phyloP scores from a whole-genome alignment of 37 sponge, comb jelly and placozoan genomes.

The Cliona cf. orientalis region DNA sequence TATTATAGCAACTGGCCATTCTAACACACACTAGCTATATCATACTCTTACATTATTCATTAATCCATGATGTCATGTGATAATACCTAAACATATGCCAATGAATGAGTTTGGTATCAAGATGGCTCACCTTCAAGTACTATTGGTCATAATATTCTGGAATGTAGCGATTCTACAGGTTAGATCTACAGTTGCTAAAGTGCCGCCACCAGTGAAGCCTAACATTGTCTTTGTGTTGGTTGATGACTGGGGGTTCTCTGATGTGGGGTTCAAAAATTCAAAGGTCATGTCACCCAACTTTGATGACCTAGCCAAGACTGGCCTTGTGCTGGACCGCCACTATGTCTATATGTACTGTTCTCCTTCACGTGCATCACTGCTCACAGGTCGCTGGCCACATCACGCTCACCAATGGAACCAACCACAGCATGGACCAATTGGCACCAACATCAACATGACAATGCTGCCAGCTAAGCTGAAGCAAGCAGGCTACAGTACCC shows the following conservation, averaged over 20 bases:
- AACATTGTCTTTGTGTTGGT: slow-evolving; percentile 53
- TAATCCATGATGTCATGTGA: no score
- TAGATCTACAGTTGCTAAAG: no score
- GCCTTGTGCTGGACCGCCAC: slow-evolving; percentile 48
- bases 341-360: slow-evolving; percentile 61
- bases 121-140: no score
- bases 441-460: no score
- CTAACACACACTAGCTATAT: no score
- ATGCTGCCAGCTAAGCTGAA: slow-evolving; percentile 54
- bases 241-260: slow-evolving; percentile 59
- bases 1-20: no score
- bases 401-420: slow-evolving; percentile 37
- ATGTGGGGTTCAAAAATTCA: slow-evolving; percentile 45
- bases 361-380: slow-evolving; percentile 48
- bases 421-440: background rate
- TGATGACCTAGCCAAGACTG: slow-evolving; percentile 35
- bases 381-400: slow-evolving; percentile 60
- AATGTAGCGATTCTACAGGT: no score
- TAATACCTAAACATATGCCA: no score
- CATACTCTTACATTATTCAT: no score
- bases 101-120: no score
- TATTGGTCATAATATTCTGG: no score
- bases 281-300: slow-evolving; percentile 41
- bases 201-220: slow-evolving; percentile 36
- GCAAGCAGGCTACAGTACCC: slow-evolving; percentile 33